Evolutionary conservation across 2,888 invertebrate species (phyloP).

Genomic region (Morpho deidamia): DNA sequence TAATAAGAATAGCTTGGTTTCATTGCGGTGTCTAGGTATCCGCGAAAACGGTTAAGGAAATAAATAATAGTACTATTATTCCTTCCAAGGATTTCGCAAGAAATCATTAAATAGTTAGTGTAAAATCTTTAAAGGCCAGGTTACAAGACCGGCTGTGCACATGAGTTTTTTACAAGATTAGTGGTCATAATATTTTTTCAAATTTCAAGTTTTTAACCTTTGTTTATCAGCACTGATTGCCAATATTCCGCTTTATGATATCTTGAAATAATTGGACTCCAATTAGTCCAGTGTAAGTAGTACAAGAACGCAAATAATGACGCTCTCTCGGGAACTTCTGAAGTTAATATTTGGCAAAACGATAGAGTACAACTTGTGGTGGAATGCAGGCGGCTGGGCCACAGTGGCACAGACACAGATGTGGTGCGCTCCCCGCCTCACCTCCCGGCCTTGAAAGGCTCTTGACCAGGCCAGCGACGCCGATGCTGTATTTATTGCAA

Average conservation of each 20-base stretch:
- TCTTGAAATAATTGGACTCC: no score
- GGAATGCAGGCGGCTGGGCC: constrained; percentile 60
- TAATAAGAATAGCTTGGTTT: constrained; percentile 19
- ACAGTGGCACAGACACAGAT: constrained; percentile 61
- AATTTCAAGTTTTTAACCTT: background rate
- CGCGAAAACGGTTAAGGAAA: constrained; percentile 34
- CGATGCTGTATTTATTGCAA: constrained; percentile 77
- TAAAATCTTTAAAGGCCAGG: constrained; percentile 64
- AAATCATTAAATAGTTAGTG: constrained; percentile 34
- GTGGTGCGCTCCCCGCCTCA: constrained; percentile 71
- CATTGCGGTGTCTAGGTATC: constrained; percentile 25
- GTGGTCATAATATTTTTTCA: constrained; percentile 49
- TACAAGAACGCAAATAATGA: background rate
- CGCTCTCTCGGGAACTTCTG: background rate
- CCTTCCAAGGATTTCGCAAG: constrained; percentile 31
- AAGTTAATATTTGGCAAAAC: background rate
- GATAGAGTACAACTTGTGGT: constrained; percentile 32
- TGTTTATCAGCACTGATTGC: no score
- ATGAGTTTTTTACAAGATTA: constrained; percentile 57
- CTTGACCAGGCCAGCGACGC: constrained; percentile 74
- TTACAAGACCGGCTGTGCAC: constrained; percentile 55
- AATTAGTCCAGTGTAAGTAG: no score
- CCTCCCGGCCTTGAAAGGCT: constrained; percentile 77
- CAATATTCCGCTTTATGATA: no score
- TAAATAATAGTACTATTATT: constrained; percentile 32